These are phyloP conservation scores for Echinops telfairi DNA, from an alignment of 2,113 vertebrate genomes.

Conservation along the genomic window DNA sequence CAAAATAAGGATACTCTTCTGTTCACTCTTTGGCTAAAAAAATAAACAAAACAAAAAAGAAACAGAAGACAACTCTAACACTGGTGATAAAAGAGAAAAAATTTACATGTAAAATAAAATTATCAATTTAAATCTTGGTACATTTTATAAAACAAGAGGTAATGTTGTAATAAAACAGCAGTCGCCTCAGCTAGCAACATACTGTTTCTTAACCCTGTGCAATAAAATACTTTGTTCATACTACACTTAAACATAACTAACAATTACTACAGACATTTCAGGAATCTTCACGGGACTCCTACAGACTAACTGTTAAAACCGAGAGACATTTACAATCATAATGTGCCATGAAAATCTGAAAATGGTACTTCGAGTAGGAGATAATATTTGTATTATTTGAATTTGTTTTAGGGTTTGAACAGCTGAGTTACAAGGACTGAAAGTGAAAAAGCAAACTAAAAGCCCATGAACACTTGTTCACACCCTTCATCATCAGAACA, in stretches of 20 bases:
- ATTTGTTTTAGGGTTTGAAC: constrained; percentile 80
- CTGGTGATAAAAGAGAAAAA: constrained; percentile 86
- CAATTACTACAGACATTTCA: constrained; percentile 82
- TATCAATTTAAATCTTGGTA: constrained; percentile 87
- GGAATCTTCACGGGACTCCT: constrained; percentile 81
- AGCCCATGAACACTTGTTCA: constrained; percentile 84
- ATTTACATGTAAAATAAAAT: constrained; percentile 87
- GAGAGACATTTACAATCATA: constrained; percentile 87
- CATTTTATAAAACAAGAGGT: constrained; percentile 91
- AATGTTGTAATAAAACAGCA: constrained; percentile 91
- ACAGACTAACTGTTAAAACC: constrained; percentile 82
- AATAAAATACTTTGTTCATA: constrained; percentile 87
- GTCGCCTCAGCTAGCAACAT: constrained; percentile 87
- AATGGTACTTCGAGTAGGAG: constrained; percentile 78
- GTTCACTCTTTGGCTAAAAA: constrained; percentile 97
- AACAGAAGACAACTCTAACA: constrained; percentile 87
- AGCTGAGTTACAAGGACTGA: constrained; percentile 81
- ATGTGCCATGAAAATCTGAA: constrained; percentile 84
- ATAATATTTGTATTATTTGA: constrained; percentile 79
- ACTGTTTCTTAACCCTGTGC: constrained; percentile 89
- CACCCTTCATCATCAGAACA: constrained; percentile 84
- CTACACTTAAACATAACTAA: constrained; percentile 85
- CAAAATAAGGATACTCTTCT: constrained; percentile 87
- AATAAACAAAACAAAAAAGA: constrained; percentile 85
- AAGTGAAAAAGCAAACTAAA: constrained; percentile 79